These are phyloP conservation scores for Bilobella aurantiaca DNA, from an alignment of 1,140 invertebrate genomes.

Conservation along the genomic window DNA sequence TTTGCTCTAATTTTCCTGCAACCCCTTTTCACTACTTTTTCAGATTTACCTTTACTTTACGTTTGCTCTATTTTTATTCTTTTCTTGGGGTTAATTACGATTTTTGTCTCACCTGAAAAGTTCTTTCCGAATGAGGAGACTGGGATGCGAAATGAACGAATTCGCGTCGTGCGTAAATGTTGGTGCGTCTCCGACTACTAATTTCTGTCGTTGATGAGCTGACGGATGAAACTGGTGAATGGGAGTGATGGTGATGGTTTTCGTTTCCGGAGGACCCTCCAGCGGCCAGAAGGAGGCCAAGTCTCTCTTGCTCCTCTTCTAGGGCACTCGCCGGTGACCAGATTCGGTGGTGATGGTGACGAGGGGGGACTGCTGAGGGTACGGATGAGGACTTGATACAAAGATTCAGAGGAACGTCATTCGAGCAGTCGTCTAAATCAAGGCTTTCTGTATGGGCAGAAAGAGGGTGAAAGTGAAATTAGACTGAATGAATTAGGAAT, in stretches of 20 bases:
- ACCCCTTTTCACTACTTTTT: too few species aligned
- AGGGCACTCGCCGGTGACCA: slow-evolving; percentile 35
- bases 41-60: neutral
- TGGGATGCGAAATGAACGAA: neutral
- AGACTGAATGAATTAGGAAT: neutral
- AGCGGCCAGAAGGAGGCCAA: slow-evolving; percentile 15
- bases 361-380: neutral
- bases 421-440: neutral
- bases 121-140: neutral
- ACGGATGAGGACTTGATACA: slow-evolving; percentile 25
- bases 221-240: slow-evolving; percentile 32
- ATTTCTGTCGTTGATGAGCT: slow-evolving; percentile 30
- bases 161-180: neutral
- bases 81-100: neutral
- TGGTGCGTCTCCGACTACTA: neutral
- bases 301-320: slow-evolving; percentile 28
- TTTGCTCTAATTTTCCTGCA: too few species aligned
- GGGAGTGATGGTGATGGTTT: slow-evolving; percentile 5
- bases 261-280: slow-evolving; percentile 17
- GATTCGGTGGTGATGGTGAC: slow-evolving; percentile 23
- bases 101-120: neutral
- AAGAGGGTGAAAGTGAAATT: neutral
- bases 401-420: slow-evolving; percentile 25
- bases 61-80: neutral
- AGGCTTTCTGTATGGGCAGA: neutral